Percentiles rank a stretch among this genome's conserved stretches.
phyloP scores from a whole-genome alignment of 2,797 vertebrate genomes.

The Sebastes trivittatus region DNA sequence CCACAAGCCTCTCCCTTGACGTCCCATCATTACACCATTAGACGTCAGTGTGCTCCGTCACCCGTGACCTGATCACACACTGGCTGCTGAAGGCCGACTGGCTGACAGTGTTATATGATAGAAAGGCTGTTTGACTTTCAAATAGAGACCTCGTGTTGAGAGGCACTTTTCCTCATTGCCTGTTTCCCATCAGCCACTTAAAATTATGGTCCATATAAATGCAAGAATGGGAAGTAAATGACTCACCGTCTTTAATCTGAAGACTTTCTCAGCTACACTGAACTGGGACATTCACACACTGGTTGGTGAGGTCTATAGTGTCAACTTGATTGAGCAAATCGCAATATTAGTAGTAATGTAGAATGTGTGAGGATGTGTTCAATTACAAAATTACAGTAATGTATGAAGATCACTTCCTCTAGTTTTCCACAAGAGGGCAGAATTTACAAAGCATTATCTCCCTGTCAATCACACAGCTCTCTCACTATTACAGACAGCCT shows the following conservation, averaged over 20 bases:
- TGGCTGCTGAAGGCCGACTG: constrained; percentile 8
- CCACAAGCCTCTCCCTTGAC: constrained; percentile 38
- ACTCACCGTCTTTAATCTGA: neutral
- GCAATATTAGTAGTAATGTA: neutral
- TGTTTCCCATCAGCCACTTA: constrained; percentile 17
- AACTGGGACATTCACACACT: neutral
- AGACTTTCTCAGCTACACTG: neutral
- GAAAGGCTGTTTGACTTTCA: constrained; percentile 61
- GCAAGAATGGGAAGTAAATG: neutral
- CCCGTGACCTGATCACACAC: constrained; percentile 74
- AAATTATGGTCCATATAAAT: neutral
- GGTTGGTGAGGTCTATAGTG: neutral
- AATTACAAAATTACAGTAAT: neutral
- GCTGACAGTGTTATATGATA: neutral
- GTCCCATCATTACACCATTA: constrained; percentile 63
- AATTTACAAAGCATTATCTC: constrained; percentile 21
- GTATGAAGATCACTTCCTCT: neutral
- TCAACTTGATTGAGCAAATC: neutral
- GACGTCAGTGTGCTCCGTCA: constrained; percentile 57
- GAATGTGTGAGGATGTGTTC: neutral
- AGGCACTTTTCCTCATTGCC: neutral
- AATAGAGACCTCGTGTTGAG: constrained; percentile 32
- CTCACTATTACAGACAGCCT: neutral
- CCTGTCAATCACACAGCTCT: neutral
- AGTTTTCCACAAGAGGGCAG: constrained; percentile 68